Evolutionary conservation across 2,797 vertebrate species (phyloP).

Genomic region (Sebastes nivosus): DNA sequence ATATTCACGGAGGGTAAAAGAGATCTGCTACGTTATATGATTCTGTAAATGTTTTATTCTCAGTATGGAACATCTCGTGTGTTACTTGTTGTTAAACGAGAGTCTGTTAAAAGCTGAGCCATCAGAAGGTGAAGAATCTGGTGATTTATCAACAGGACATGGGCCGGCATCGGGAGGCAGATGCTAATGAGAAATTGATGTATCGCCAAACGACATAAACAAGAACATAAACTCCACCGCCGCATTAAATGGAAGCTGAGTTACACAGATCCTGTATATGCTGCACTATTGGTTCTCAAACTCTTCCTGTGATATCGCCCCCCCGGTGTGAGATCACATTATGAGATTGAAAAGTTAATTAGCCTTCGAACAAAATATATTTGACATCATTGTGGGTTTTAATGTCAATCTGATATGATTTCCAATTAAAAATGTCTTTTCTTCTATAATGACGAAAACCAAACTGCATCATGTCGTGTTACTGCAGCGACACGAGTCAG

Average conservation of each 20-base stretch:
- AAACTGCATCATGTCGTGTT: neutral
- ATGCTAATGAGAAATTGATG: constrained; percentile 19
- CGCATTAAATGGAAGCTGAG: neutral
- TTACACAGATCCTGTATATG: neutral
- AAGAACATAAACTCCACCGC: neutral
- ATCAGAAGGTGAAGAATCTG: neutral
- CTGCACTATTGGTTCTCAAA: neutral
- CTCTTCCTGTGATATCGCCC: neutral
- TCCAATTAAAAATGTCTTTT: constrained; percentile 35
- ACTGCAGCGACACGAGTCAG: neutral
- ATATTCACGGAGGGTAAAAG: constrained; percentile 50
- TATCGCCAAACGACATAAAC: constrained; percentile 11
- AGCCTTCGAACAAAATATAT: constrained; percentile 17
- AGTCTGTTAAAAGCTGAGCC: neutral
- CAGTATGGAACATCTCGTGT: neutral
- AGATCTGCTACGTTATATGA: constrained; percentile 2
- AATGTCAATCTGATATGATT: constrained; percentile 32
- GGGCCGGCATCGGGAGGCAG: neutral
- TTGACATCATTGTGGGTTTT: neutral
- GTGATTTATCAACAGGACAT: constrained; percentile 2
- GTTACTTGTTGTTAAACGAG: neutral
- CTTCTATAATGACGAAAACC: neutral
- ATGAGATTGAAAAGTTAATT: constrained; percentile 44
- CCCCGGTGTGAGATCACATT: constrained; percentile 18
- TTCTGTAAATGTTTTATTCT: constrained; percentile 12